A percentile compares a stretch with the other conserved stretches of the same genome.
These are phyloP conservation scores for Leptosomus discolor DNA, from an alignment of 2,113 vertebrate genomes.

Conservation along the genomic window DNA sequence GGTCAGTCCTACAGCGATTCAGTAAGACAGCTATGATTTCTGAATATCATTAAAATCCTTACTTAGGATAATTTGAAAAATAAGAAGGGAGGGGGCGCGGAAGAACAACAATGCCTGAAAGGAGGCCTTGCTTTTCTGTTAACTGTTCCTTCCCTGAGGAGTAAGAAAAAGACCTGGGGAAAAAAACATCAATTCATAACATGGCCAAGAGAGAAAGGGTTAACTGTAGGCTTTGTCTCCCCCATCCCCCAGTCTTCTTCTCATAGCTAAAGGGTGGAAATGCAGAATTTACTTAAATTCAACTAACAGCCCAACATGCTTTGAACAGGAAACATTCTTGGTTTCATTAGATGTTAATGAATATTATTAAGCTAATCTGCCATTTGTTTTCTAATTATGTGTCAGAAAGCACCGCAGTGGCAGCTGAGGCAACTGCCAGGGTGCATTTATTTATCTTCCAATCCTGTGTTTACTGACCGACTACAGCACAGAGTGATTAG, in stretches of 20 bases:
- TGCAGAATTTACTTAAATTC: constrained; percentile 73
- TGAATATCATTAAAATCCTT: constrained; percentile 84
- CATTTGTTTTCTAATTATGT: constrained; percentile 83
- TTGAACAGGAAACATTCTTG: constrained; percentile 71
- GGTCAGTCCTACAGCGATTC: constrained; percentile 83
- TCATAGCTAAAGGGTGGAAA: constrained; percentile 54
- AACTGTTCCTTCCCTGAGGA: constrained; percentile 59
- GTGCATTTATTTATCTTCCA: constrained; percentile 62
- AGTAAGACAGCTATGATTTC: constrained; percentile 83
- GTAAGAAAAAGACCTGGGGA: not conserved
- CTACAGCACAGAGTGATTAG: constrained; percentile 51
- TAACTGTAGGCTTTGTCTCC: not conserved
- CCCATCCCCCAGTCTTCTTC: not conserved
- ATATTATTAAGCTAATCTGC: constrained; percentile 84
- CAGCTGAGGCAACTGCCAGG: constrained; percentile 71
- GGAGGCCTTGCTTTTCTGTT: constrained; percentile 63
- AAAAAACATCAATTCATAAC: not conserved
- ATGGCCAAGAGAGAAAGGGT: not conserved
- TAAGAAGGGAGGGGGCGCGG: not conserved
- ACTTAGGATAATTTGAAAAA: constrained; percentile 66
- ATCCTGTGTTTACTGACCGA: constrained; percentile 11
- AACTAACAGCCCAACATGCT: constrained; percentile 64
- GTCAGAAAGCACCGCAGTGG: constrained; percentile 70
- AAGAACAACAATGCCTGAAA: constrained; percentile 75
- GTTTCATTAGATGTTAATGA: constrained; percentile 81